A percentile compares a stretch with the other conserved stretches of the same genome.
Evolutionary conservation across 2,113 vertebrate genomes (phyloP).

Genomic region (Chlorodrepanis virens): DNA sequence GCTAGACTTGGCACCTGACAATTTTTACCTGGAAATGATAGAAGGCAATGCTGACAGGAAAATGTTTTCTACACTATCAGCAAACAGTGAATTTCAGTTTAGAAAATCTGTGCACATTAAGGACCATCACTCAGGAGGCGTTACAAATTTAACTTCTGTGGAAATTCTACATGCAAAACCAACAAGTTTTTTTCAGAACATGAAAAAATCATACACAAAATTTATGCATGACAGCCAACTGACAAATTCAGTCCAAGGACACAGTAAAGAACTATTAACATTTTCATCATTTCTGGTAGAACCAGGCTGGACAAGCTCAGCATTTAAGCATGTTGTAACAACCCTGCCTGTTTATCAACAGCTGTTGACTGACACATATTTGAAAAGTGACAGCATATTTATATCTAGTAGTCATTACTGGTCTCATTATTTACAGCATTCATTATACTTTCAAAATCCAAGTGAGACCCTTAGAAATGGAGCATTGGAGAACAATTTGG

Average conservation of each 20-base stretch:
- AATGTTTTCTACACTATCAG: not conserved
- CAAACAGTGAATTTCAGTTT: not conserved
- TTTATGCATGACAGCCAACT: not conserved
- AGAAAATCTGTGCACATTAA: not conserved
- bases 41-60: not conserved
- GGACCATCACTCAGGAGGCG: not conserved
- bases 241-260: not conserved
- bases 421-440: constrained; percentile 7
- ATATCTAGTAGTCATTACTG: not conserved
- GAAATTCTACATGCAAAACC: not conserved
- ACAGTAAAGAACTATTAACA: not conserved
- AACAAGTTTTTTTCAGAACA: not conserved
- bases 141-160: not conserved
- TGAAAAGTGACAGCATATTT: not conserved
- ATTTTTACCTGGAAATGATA: not conserved
- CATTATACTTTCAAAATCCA: not conserved
- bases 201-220: constrained; percentile 12
- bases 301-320: constrained; percentile 21
- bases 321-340: not conserved
- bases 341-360: not conserved
- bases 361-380: not conserved
- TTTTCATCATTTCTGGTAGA: not conserved
- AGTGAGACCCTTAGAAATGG: not conserved
- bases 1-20: not conserved
- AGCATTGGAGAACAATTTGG: not conserved